phyloP scores from a whole-genome alignment of 2,113 vertebrate genomes.

The Eolophus roseicapilla region DNA sequence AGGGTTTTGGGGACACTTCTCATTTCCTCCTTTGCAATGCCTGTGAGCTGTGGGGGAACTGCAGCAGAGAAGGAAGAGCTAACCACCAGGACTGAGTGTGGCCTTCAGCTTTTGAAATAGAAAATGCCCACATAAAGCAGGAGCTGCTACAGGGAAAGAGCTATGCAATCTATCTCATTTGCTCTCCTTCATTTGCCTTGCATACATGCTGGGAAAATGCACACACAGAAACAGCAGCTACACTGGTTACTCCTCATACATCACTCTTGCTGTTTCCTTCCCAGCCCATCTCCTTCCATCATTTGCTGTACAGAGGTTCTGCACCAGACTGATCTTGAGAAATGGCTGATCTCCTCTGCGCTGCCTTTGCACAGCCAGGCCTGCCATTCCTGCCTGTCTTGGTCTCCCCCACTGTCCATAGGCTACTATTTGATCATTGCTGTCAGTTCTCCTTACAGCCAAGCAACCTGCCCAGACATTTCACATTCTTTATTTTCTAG shows the following conservation, averaged over 20 bases:
- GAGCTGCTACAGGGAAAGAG: not conserved
- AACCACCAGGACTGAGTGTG: not conserved
- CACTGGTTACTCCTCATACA: accelerated
- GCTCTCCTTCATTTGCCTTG: not conserved
- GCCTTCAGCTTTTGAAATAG: not conserved
- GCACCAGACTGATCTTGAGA: not conserved
- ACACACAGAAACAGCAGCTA: not conserved
- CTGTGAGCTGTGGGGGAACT: not conserved
- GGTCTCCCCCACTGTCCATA: not conserved
- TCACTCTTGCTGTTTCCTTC: not conserved
- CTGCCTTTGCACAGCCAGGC: not conserved
- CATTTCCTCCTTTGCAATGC: not conserved
- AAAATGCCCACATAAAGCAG: not conserved
- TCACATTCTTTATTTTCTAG: conserved; percentile 57
- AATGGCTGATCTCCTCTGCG: not conserved
- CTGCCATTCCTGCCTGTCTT: not conserved
- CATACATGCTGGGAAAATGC: not conserved
- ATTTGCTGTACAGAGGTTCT: not conserved
- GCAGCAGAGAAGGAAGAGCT: not conserved
- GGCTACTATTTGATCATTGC: not conserved
- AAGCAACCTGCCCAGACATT: conserved; percentile 28
- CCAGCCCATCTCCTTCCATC: not conserved
- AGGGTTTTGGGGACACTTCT: not conserved
- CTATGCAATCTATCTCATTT: not conserved
- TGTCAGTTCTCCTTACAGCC: conserved; percentile 45